Base-by-base conservation (phyloP, 2,888 invertebrate genomes). In the Cepaea hortensis region DNA sequence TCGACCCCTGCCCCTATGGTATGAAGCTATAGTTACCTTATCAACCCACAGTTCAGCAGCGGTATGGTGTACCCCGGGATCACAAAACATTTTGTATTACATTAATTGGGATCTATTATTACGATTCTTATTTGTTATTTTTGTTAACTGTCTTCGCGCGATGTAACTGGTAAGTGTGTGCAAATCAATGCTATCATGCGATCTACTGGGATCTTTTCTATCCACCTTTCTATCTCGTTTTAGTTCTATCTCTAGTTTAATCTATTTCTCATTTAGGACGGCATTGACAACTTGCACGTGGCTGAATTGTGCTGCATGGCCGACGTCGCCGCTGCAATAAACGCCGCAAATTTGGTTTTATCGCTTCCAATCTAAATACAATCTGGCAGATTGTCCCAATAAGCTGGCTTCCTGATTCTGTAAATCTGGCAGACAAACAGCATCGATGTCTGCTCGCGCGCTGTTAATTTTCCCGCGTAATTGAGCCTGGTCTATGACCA, bases 361-460 rank as follows among this genome's bases (percentile, higher is more conserved):
- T 81, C 65, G 35, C 20, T 65, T 68, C 15, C 81, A 81, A 48
- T 65, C 61, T 65, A 68, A 81, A 68, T 13, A 46, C 68, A 81
- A 70, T 70, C 50, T 68, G 48, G 35, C n/a, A 3, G 50, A 50
- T 81, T 81, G 81, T n/a, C 35, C 46, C 48, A 13, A 68, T 81
- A 81, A 81, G 70, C 70, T 46, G 9, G 13, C 50, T 77, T 20
- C 77, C 50, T 48, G 18, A 5, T 75, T 15, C 35, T 46, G 48
- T 20, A 15, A 48, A 48, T 50, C 50, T 23, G 80, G 35, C n/a
- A 23, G 80, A 61, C 80, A 80, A 80, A 80, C 62, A 80, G 23
- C 80, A 23, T 15, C 9, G 20, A 61, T 62, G 80, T 80, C 23
- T 80, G 62, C 62, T 61, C 80, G 62, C 80, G 80, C 62, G 80